A percentile compares a stretch with the other conserved stretches of the same genome.
Evolutionary conservation across 1,140 invertebrate genomes (phyloP).

Genomic region (Bacillus rossius): DNA sequence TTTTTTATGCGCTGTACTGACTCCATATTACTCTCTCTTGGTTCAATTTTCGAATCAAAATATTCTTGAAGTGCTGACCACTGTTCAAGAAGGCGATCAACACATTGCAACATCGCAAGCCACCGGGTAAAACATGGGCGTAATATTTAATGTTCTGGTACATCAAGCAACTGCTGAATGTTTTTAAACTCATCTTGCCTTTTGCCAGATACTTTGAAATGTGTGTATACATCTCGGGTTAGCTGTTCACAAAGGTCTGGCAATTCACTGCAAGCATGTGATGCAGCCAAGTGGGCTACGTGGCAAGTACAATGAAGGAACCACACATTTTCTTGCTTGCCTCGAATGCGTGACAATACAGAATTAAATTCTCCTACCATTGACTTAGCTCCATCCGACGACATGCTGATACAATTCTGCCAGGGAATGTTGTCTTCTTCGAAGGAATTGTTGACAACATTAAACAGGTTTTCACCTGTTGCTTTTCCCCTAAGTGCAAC

Average conservation of each 20-base stretch:
- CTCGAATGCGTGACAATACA: background rate
- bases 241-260: slow-evolving; percentile 2
- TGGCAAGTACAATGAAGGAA: slow-evolving; percentile 2
- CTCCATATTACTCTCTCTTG: background rate
- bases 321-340: background rate
- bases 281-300: background rate
- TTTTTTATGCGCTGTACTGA: slow-evolving; percentile 1
- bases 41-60: background rate
- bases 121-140: background rate
- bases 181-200: background rate
- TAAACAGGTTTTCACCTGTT: background rate
- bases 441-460: background rate
- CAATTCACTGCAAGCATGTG: background rate
- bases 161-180: background rate
- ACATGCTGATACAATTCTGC: background rate
- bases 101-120: background rate
- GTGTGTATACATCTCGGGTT: background rate
- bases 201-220: background rate
- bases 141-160: background rate
- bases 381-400: background rate
- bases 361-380: background rate
- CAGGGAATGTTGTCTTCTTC: background rate
- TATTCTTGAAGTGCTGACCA: background rate
- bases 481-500: background rate
- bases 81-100: background rate